Evolutionary conservation across 1,140 invertebrate species (phyloP), one percentile per base, ranked within the genome.

Genomic region (Sinella curviseta): DNA sequence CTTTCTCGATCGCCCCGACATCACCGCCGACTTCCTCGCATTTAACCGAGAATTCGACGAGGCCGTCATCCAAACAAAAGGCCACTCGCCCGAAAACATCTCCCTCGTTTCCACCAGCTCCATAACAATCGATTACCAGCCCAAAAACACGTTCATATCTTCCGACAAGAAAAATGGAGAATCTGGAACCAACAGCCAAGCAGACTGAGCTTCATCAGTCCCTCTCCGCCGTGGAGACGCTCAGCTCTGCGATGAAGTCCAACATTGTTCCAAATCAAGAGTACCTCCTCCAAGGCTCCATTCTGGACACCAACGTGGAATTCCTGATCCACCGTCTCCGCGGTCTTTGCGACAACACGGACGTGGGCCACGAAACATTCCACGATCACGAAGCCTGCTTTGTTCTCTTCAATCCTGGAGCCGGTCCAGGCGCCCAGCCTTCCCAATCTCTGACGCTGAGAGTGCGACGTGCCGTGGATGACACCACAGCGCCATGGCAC

Each of bases 301-400:
- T 99, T 33, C 86, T 97, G 34, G 96, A 98, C 86, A 91, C 91
- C n/a, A 93, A 94, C 65, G 94, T 97, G 17, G 95, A 97, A 87
- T 93, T 96, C n/a, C 89, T 99, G 26, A 88, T 98, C 20, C 95
- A 98, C 85, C 89, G 96, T 83, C 89, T 99, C 17, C 90, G 95
- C 83, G 96, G 97, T 1, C 89, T 98, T 0, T 98, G 96, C 87
- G 97, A 98, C 83, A 97, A 97, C 89, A 93, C 95, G 4, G 96
- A 98, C 85, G 91, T 92, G 77, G 93, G 93, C 4, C 93, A 94
- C 12, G 96, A 98, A 88, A 92, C 92, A 0, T 99, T 98, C 86
- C 91, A 95, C 85, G 96, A 84, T 74, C 83, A 82, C 65, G 83
- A 84, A 75, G 78, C 76, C 0, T 82, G 79, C 36, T 84, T 81